These are phyloP conservation scores for Umimayanthus kanabou DNA, from an alignment of 92 coral and sea anemone genomes.

Conservation along the genomic window DNA sequence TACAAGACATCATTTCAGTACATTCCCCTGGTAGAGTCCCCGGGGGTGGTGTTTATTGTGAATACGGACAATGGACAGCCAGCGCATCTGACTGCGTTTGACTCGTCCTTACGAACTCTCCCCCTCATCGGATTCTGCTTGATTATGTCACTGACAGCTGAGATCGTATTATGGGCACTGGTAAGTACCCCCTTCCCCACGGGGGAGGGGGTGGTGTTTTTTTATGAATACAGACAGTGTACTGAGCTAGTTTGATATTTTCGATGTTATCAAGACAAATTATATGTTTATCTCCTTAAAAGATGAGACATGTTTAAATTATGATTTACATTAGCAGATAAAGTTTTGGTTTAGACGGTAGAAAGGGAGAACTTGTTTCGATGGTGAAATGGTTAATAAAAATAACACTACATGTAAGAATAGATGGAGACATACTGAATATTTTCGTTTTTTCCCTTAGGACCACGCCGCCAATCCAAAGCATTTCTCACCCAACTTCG, in stretches of 20 bases:
- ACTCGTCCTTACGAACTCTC: slow-evolving; percentile 31
- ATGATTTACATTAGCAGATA: too few relatives aligned
- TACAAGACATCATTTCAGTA: slow-evolving; percentile 47
- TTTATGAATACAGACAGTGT: background rate
- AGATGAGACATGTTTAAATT: too few relatives aligned
- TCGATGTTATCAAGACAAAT: too few relatives aligned
- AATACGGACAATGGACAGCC: slow-evolving; percentile 23
- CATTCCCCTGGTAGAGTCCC: slow-evolving; percentile 62
- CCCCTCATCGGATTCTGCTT: slow-evolving; percentile 45
- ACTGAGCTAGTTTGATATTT: background rate
- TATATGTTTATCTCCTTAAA: too few relatives aligned
- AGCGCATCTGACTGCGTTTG: slow-evolving; percentile 6
- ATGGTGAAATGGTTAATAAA: too few relatives aligned
- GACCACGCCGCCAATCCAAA: slow-evolving; percentile 29
- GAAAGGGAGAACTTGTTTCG: too few relatives aligned
- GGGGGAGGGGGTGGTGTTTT: background rate
- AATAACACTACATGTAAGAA: too few relatives aligned
- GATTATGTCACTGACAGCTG: slow-evolving; percentile 11
- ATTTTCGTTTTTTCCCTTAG: slow-evolving; percentile 1
- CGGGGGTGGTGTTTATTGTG: slow-evolving; percentile 58
- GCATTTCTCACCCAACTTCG: slow-evolving; percentile 34
- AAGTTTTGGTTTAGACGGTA: too few relatives aligned
- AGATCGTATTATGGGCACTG: slow-evolving; percentile 43
- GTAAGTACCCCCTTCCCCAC: slow-evolving; percentile 14
- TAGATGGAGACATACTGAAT: background rate